Evolutionary conservation across 2,888 invertebrate species (phyloP), one percentile per base, ranked within the genome.

Genomic region (Pristionchus fissidentatus): DNA sequence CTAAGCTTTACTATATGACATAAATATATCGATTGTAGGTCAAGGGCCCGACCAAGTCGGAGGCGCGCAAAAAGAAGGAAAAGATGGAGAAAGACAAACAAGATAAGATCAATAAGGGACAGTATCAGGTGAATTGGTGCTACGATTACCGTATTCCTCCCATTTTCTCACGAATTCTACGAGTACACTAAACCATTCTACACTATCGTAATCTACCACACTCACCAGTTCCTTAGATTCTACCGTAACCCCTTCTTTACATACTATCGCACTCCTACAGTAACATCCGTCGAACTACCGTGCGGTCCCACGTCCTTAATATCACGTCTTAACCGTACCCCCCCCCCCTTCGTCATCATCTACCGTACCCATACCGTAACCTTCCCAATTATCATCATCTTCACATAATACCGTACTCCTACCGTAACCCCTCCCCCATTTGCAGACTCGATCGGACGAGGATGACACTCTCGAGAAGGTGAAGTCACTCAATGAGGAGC

Each of bases 401-500:
- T n/a, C 49, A 15, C 29, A 29, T 5, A 13, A 13, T 62, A 62
- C 55, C 55, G 55, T 62, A 62, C 35, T 62, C 62, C 38, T 41
- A 70, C 70, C 70, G 70, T 70, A n/a, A n/a, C n/a, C n/a, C n/a
- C n/a, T n/a, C n/a, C n/a, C n/a, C n/a, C n/a, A n/a, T n/a, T n/a
- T n/a, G 13, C 26, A 73, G 73, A 19, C 73, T 41, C 41, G 43
- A n/a, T 73, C 73, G 41, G 73, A 73, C 41, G 73, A 73, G 43
- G 73, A 73, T 43, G 73, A 73, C n/a, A 73, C 73, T 43, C 73
- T 73, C 0, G 73, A 73, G 73, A 73, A 73, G n/a, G 73, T 73
- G 13, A 73, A 73, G n/a, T 73, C 73, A 41, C 43, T 73, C 22
- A 43, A 43, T 73, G 73, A 73, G 4, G 73, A 73, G 10, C 38